These are phyloP conservation scores for Rostratula benghalensis DNA, from an alignment of 2,113 vertebrate species.

Conservation along the genomic window DNA sequence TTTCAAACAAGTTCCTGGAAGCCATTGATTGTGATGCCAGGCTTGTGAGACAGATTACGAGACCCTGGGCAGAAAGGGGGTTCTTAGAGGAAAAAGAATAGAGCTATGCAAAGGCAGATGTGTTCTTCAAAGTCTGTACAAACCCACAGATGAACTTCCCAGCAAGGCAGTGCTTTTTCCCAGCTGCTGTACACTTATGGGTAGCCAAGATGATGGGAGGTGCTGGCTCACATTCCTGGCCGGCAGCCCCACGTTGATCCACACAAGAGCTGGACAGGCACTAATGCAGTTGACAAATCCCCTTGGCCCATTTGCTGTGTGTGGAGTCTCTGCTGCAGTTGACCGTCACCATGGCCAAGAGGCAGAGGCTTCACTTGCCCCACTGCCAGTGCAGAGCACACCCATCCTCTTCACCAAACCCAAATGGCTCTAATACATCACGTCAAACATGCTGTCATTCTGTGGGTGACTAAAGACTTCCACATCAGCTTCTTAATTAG, in stretches of 20 bases:
- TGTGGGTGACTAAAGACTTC: background rate
- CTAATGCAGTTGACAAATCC: background rate
- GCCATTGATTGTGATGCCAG: background rate
- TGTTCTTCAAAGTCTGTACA: background rate
- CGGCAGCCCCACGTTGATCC: background rate
- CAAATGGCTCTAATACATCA: background rate
- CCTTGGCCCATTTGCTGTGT: background rate
- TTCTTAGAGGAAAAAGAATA: background rate
- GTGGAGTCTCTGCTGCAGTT: background rate
- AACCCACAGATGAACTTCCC: background rate
- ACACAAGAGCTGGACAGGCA: background rate
- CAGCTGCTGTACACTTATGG: background rate
- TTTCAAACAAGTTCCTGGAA: constrained; percentile 27
- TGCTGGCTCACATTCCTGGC: background rate
- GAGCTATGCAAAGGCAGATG: background rate
- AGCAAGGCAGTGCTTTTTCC: background rate
- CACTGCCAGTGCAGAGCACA: background rate
- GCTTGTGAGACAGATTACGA: background rate
- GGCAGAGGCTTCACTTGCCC: background rate
- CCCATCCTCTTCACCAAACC: background rate
- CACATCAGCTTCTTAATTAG: background rate
- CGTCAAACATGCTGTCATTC: background rate
- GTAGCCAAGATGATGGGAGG: background rate
- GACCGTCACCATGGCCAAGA: background rate
- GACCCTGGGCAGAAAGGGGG: background rate